Evolutionary conservation across 2,797 vertebrate genomes (phyloP), one percentile per base, ranked within the genome.

Genomic region (Bufotes viridis): DNA sequence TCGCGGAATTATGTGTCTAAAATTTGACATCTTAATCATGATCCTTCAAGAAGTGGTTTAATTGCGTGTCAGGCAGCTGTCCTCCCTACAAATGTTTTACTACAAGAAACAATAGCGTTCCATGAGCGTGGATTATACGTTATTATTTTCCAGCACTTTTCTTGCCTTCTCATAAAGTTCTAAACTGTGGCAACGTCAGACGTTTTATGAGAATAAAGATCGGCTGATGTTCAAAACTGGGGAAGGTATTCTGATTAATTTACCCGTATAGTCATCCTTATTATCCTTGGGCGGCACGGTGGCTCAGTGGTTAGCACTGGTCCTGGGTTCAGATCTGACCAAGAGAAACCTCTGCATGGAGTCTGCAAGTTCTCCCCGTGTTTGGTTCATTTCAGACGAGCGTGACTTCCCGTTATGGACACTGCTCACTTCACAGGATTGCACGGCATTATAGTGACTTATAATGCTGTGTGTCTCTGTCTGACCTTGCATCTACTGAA

Each of bases 21-120:
- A 67, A 29, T 51, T n/a, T 82, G 70, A 83, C 81, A 70, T 83
- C 70, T 78, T 78, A 69, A 34, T 83, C 67, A 82, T 65, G 42
- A 87, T 65, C 69, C 7, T 53, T 51, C 58, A 78, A 29, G 69
- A 80, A 55, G 69, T 60, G 55, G 81, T 82, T 84, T 84, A 61
- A 15, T 75, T 84, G 70, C 2, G 7, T 42, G 69, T 61, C 61
- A 58, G 70, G 61, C 51, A 86, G 67, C 55, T 34, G 22, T 61
- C 78, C 49, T 72, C 72, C 42, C 14, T 13, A 42, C 8, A 51
- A 14, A 5, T 34, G 57, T 49, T 81, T 58, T 70, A 69, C 81
- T 57, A 57, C 42, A 17, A 53, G 49, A 70, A 83, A 72, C 29
- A 58, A 75, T 75, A 61, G 26, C 75, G 49, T 74, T 58, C 78